Conservation (phyloP, 2,113 vertebrate species). For the Gymnorhina tibicen region DNA sequence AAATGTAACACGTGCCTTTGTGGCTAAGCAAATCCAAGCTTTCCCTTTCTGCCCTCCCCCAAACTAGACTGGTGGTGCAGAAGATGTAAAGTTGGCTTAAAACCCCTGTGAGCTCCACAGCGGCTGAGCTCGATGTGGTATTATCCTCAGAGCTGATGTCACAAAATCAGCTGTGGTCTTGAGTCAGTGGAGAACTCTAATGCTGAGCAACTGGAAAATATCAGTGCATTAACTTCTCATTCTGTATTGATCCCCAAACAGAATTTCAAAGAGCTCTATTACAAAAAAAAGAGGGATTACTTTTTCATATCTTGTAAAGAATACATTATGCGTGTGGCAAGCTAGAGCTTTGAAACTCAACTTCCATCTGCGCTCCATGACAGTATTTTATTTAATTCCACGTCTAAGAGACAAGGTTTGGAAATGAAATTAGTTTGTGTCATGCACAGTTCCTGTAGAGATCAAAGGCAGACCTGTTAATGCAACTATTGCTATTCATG, state of each 20-base stretch:
- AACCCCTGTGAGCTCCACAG: not conserved
- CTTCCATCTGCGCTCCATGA: not conserved
- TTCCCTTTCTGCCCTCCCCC: not conserved
- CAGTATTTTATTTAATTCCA: conserved; percentile 4
- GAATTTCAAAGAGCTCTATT: conserved; percentile 16
- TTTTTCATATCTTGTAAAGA: conserved; percentile 23
- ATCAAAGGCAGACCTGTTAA: conserved; percentile 54
- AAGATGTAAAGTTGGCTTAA: not conserved
- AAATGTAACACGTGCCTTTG: not conserved
- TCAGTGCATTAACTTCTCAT: not conserved
- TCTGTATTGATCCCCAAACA: conserved; percentile 16
- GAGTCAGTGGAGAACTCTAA: not conserved
- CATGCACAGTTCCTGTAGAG: conserved; percentile 31
- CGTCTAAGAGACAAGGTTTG: conserved; percentile 16
- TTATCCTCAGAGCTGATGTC: not conserved
- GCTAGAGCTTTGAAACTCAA: conserved; percentile 31
- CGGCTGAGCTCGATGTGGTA: not conserved
- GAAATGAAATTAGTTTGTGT: conserved; percentile 39
- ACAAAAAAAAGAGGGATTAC: not conserved
- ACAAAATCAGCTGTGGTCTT: not conserved
- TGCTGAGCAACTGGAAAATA: conserved; percentile 17
- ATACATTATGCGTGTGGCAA: not conserved
- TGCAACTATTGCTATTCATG: conserved; percentile 62
- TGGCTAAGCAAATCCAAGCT: not conserved
- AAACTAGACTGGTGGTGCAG: not conserved